These are phyloP conservation scores for Hiodon tergisus DNA, from an alignment of 2,113 vertebrate genomes.

Conservation along the genomic window DNA sequence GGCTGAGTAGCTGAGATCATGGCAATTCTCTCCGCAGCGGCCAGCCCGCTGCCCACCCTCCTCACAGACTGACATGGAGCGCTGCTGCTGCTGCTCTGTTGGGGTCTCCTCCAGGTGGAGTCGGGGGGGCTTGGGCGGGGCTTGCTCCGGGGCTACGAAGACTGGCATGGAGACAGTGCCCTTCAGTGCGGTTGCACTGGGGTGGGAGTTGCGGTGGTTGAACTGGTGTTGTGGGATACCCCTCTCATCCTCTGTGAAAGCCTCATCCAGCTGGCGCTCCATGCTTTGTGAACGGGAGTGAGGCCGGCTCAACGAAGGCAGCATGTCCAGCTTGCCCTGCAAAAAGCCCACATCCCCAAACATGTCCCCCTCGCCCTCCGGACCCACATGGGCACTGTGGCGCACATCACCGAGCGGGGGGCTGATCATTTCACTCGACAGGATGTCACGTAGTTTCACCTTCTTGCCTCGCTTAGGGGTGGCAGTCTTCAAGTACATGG, in stretches of 20 bases:
- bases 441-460: slow-evolving; percentile 62
- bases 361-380: slow-evolving; percentile 64
- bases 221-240: slow-evolving; percentile 38
- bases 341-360: slow-evolving; percentile 75
- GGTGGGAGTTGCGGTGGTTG: slow-evolving; percentile 37
- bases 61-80: slow-evolving; percentile 47
- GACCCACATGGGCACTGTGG: slow-evolving; percentile 73
- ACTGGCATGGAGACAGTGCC: slow-evolving; percentile 66
- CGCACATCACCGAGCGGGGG: slow-evolving; percentile 71
- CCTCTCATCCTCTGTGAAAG: neutral
- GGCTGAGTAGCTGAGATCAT: slow-evolving; percentile 52
- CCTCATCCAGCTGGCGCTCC: slow-evolving; percentile 37
- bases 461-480: slow-evolving; percentile 69
- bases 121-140: slow-evolving; percentile 71
- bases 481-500: slow-evolving; percentile 72
- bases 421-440: slow-evolving; percentile 77
- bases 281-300: slow-evolving; percentile 46
- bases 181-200: slow-evolving; percentile 54
- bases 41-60: slow-evolving; percentile 26
- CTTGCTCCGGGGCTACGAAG: slow-evolving; percentile 62
- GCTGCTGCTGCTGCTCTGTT: slow-evolving; percentile 34
- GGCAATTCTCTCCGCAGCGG: slow-evolving; percentile 39
- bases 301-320: slow-evolving; percentile 46
- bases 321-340: slow-evolving; percentile 67
- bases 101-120: slow-evolving; percentile 63